Base-by-base conservation (phyloP, 2,797 vertebrate species). In the Liparis tanakae region DNA sequence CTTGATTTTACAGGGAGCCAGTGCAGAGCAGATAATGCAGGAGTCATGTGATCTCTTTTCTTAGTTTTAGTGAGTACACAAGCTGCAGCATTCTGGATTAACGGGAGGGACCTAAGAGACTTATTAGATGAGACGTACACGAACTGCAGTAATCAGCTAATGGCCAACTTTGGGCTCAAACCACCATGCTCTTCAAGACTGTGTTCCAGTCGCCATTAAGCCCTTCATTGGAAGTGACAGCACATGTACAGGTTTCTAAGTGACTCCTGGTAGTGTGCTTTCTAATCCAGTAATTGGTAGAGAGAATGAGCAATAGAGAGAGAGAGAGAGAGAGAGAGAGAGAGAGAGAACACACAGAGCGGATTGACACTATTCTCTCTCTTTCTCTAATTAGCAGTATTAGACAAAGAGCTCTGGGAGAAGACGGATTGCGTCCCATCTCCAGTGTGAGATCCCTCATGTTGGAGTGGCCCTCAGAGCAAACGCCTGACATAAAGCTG, bases 81-180 rank as follows among this genome's bases (percentile, higher is more conserved):
- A 30, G 25, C 25, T 30, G 25, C 25, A 30, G 25, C 25, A 30
- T 30, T 30, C 25, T 30, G 25, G 25, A 30, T 30, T 4, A 30
- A 30, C 25, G 2, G 25, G 25, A 30, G 25, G 25, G 25, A 30
- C 25, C 25, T 30, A 30, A 30, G 25, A 30, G 25, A 30, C 2
- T 30, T 30, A 30, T 30, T 30, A 30, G 25, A 30, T 30, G 25
- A 30, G 25, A 30, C 25, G 2, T 30, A 83, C 80, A 83, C 83
- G 71, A 88, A 83, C 70, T 82, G 88, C 77, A 88, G 88, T 89
- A 90, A 93, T 93, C 88, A 91, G 84, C 88, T 93, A 94, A 93
- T 91, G 87, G 86, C 66, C 55, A 79, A 75, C 76, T 81, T 84
- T 80, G 70, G 73, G 83, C 80, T 72, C 79, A 83, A 86, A 85